Evolutionary conservation across 2,888 invertebrate species (phyloP), one percentile per base, ranked within the genome.

Genomic region (Congeria kusceri): DNA sequence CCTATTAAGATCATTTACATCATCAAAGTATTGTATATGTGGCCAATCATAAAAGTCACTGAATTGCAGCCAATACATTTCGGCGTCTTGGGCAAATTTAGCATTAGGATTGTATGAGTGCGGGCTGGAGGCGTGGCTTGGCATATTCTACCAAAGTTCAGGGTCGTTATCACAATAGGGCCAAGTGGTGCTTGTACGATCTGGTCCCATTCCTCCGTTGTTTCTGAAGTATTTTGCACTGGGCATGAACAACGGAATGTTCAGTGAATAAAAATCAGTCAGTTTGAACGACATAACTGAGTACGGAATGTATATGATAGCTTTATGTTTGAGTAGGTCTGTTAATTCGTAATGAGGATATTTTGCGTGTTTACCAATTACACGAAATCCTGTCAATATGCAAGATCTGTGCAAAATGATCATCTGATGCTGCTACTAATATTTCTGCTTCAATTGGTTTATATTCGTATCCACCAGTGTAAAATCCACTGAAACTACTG

Each of bases 11-110:
- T 49, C 49, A 5, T 15, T 20, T 9, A 49, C 20, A 49, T 20
- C 20, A 20, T 49, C 49, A 49, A 49, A 49, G 20, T 49, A 49
- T 20, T 20, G 49, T 20, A 49, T 49, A 49, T 49, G 49, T 49
- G 49, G 49, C 49, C 49, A 49, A 20, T 49, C 49, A 49, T 20
- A 49, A 49, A 49, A 49, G 49, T 49, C 49, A 15, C 49, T 49
- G 49, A 49, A 49, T 15, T 49, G 49, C 15, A 49, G 20, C 49
- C 49, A 49, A 15, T 49, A 49, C 49, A 49, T 49, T 49, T 49
- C 49, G 5, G 49, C 49, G 4, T 49, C 49, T 20, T 18, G 7
- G 18, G 18, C 49, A 49, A 9, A 49, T 49, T 49, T 15, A 49
- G 49, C 49, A 15, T 49, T 49, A 9, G 49, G 49, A 49, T 49